Conservation (phyloP, 2,113 vertebrate genomes). For the Notiomystis cincta region DNA sequence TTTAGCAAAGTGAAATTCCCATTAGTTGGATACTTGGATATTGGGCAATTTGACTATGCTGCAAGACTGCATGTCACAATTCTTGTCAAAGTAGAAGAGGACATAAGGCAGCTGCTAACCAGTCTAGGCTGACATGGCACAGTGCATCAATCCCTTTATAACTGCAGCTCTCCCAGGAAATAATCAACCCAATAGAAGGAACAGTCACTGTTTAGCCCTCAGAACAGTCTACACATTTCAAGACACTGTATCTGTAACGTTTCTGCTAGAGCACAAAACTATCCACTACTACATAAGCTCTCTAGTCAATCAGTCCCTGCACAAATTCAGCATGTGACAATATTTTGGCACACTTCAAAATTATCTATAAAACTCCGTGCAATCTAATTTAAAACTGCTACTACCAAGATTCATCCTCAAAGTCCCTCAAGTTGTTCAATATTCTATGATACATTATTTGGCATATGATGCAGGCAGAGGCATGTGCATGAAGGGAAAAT, state of each 20-base stretch:
- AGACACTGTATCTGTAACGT: fast-evolving
- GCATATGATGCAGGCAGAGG: background rate
- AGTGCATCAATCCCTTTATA: background rate
- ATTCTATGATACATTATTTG: background rate
- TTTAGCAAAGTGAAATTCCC: background rate
- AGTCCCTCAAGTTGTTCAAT: background rate
- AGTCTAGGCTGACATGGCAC: background rate
- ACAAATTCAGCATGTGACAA: background rate
- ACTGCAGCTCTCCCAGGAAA: background rate
- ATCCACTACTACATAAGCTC: background rate
- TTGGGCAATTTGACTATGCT: background rate
- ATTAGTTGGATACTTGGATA: background rate
- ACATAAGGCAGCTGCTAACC: background rate
- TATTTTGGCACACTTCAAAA: background rate
- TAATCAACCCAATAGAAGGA: background rate
- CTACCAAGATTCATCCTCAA: background rate
- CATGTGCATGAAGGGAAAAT: background rate
- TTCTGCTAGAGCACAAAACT: background rate
- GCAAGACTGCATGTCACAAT: background rate
- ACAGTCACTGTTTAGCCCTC: background rate
- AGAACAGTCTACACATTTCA: background rate
- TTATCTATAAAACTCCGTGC: background rate
- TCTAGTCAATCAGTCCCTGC: background rate
- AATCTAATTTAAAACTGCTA: background rate
- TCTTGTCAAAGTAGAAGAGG: background rate